These are phyloP conservation scores for Centropus unirufus DNA, from an alignment of 2,113 vertebrate species.

Conservation along the genomic window DNA sequence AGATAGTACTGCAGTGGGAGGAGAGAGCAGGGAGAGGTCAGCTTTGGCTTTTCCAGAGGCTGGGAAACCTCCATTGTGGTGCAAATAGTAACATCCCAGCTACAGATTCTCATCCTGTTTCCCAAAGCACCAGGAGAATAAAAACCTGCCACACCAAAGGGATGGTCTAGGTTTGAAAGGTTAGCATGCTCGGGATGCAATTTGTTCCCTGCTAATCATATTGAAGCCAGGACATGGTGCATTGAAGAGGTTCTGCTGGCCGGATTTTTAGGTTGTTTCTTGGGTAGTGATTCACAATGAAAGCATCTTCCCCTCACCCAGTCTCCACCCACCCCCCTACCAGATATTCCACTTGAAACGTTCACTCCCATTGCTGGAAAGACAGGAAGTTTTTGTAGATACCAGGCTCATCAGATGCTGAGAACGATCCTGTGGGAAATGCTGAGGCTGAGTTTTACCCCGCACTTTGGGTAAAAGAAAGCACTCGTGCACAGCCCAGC, in stretches of 20 bases:
- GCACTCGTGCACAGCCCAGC: not conserved
- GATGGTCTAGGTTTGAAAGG: not conserved
- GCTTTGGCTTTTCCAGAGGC: not conserved
- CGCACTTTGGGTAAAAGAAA: not conserved
- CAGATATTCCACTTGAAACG: not conserved
- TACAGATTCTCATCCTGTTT: not conserved
- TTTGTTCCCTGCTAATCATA: not conserved
- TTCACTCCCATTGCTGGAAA: not conserved
- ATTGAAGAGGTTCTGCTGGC: not conserved
- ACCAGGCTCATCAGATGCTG: not conserved
- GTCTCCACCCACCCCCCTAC: too few species aligned
- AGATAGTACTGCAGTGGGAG: conserved; percentile 80
- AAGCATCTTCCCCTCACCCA: not conserved
- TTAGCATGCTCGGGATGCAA: not conserved
- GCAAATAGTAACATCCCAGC: not conserved
- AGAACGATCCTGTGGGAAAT: not conserved
- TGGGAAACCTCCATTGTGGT: accelerated
- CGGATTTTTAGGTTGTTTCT: not conserved
- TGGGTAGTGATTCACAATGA: not conserved
- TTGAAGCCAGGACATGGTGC: not conserved
- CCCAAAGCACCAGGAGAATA: not conserved
- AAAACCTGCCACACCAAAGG: not conserved
- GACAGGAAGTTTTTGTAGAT: not conserved
- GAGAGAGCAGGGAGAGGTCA: not conserved
- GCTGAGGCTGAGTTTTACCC: not conserved